Conservation (phyloP, 2,113 vertebrate genomes). For the Aegotheles bennettii region DNA sequence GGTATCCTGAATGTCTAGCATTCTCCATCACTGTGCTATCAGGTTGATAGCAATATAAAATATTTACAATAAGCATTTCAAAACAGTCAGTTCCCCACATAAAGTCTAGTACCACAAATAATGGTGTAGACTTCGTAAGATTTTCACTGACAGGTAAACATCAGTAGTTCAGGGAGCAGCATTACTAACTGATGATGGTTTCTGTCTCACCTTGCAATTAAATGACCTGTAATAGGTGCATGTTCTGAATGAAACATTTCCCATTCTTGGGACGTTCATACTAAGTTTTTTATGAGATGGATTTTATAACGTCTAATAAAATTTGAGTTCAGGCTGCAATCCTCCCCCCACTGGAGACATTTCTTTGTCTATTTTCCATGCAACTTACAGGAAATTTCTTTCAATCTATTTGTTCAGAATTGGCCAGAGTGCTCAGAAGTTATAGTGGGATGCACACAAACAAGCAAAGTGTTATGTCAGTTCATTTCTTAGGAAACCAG, state of each 20-base stretch:
- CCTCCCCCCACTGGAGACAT: background rate
- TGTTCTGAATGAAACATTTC: background rate
- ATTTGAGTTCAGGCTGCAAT: background rate
- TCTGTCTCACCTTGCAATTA: background rate
- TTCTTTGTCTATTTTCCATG: background rate
- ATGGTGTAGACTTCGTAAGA: background rate
- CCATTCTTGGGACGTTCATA: background rate
- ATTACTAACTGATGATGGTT: background rate
- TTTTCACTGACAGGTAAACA: background rate
- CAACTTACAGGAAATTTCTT: background rate
- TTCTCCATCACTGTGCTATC: background rate
- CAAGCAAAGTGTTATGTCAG: background rate
- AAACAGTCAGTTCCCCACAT: background rate
- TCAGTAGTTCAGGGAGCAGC: background rate
- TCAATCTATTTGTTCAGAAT: background rate
- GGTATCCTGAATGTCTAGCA: background rate
- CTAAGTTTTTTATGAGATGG: background rate
- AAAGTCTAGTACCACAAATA: background rate
- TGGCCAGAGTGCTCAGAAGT: background rate
- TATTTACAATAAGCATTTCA: constrained; percentile 6
- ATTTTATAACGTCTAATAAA: background rate
- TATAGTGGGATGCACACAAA: background rate
- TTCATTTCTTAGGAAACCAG: background rate
- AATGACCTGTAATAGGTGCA: background rate
- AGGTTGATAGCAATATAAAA: background rate